Conservation (phyloP, 1,140 invertebrate species). For the Papilio glaucus region DNA sequence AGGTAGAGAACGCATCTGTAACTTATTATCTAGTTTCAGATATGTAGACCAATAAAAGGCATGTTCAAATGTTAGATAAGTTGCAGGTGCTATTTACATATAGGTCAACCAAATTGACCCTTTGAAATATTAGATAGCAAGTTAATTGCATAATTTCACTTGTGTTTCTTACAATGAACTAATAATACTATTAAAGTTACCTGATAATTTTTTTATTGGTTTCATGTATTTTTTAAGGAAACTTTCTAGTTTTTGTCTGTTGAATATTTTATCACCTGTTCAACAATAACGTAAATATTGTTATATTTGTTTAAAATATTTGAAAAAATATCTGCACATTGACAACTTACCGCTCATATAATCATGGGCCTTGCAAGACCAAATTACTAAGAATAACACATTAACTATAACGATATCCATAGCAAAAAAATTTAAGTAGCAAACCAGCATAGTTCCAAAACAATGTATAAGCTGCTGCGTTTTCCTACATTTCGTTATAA, state of each 20-base stretch:
- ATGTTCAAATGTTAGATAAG: too few relatives aligned
- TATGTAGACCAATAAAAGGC: too few relatives aligned
- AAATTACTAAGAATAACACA: neutral
- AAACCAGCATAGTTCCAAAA: neutral
- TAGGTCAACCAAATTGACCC: too few relatives aligned
- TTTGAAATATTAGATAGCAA: too few relatives aligned
- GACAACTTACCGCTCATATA: neutral
- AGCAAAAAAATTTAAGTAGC: neutral
- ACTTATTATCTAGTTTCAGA: too few relatives aligned
- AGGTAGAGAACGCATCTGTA: too few relatives aligned
- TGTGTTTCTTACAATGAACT: neutral
- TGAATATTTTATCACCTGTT: slow-evolving; percentile 38
- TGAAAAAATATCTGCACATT: neutral
- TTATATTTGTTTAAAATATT: neutral
- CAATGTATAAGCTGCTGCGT: neutral
- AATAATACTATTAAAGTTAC: slow-evolving; percentile 34
- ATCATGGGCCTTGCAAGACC: neutral
- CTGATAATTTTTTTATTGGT: slow-evolving; percentile 47
- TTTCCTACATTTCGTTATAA: slow-evolving; percentile 14
- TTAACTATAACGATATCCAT: too few relatives aligned
- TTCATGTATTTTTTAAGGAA: slow-evolving; percentile 43
- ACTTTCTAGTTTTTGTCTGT: slow-evolving; percentile 33
- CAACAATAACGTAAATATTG: neutral
- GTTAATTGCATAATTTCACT: too few relatives aligned
- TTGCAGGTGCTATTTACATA: too few relatives aligned